These are phyloP conservation scores for Austrolebias charrua DNA, from an alignment of 2,797 vertebrate species.

Conservation along the genomic window DNA sequence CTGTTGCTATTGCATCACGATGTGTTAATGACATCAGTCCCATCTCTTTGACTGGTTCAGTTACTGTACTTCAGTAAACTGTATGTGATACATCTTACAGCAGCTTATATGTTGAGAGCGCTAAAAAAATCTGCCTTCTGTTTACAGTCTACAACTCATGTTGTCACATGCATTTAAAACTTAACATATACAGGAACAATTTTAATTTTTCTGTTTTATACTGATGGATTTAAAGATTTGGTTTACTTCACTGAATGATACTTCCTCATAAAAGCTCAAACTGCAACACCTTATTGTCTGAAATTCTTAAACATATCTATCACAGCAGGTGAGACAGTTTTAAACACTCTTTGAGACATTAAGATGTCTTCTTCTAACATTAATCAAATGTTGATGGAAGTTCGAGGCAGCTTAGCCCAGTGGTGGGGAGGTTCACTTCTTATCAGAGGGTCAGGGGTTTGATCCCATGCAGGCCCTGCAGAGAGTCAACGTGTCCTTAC, in stretches of 20 bases:
- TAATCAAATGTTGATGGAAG: background rate
- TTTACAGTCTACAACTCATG: background rate
- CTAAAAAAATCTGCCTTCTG: background rate
- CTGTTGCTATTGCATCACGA: constrained; percentile 43
- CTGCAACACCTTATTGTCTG: background rate
- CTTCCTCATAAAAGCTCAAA: background rate
- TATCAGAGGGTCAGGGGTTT: too few relatives aligned
- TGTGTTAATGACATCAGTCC: constrained; percentile 31
- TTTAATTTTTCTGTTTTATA: background rate
- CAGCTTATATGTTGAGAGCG: background rate
- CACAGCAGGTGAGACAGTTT: background rate
- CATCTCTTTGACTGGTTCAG: constrained; percentile 2
- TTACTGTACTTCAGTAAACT: constrained; percentile 6
- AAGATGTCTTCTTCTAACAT: background rate
- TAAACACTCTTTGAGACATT: background rate
- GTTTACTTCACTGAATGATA: background rate
- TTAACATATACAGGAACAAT: background rate
- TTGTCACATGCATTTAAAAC: background rate
- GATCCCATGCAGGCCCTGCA: too few relatives aligned
- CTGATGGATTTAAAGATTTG: background rate
- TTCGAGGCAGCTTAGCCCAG: too few relatives aligned
- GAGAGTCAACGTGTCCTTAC: too few relatives aligned
- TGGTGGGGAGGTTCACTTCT: too few relatives aligned
- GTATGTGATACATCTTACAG: background rate
- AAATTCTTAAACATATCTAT: background rate